Conservation (phyloP, 2,797 vertebrate genomes). For the Tokudaia tokunoshimensis region DNA sequence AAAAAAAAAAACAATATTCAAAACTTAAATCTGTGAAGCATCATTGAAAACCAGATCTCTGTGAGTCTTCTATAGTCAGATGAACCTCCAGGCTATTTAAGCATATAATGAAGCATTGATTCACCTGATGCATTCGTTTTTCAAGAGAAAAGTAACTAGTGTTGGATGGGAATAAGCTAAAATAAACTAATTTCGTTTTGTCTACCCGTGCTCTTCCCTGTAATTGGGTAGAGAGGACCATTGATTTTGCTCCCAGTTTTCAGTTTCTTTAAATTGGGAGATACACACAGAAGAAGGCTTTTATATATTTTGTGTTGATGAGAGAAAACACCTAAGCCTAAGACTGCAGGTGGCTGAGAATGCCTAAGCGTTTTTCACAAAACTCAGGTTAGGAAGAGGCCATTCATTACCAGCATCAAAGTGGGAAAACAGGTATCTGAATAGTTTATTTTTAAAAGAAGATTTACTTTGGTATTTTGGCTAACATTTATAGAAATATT, state of each 20-base stretch:
- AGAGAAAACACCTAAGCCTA: neutral
- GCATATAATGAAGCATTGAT: neutral
- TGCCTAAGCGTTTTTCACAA: neutral
- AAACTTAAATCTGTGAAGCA: neutral
- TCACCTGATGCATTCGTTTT: neutral
- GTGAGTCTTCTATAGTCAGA: neutral
- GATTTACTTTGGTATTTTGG: neutral
- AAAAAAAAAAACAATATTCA: neutral
- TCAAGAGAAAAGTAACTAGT: neutral
- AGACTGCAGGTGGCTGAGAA: neutral
- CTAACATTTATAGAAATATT: neutral
- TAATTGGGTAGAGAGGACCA: neutral
- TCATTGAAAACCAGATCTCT: neutral
- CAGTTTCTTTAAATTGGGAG: neutral
- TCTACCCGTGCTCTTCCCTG: neutral
- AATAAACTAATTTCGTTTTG: neutral
- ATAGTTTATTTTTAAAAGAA: neutral
- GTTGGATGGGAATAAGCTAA: neutral
- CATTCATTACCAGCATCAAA: neutral
- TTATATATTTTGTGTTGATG: neutral
- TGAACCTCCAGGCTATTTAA: neutral
- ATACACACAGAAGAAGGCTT: neutral
- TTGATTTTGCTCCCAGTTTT: neutral
- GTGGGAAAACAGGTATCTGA: neutral
- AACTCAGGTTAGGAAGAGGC: neutral